Conservation (phyloP, 2,888 invertebrate genomes). For the Dryococelus australis region DNA sequence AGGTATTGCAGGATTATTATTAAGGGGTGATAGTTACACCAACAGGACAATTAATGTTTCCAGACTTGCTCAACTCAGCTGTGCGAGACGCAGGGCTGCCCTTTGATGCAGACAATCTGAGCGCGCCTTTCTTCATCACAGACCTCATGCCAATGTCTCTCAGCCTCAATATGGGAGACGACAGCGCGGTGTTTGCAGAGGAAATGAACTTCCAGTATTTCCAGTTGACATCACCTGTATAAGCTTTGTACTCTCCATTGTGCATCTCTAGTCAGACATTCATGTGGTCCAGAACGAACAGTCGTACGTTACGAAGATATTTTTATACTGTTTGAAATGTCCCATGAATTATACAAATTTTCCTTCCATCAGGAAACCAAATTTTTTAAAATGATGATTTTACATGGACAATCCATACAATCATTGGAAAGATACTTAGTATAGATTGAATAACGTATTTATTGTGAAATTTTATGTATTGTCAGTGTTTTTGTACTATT, state of each 20-base stretch:
- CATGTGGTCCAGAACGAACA: neutral
- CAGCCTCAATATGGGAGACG: constrained; percentile 62
- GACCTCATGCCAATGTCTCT: constrained; percentile 63
- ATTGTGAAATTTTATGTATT: neutral
- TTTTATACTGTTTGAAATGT: constrained; percentile 5
- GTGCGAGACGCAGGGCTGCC: constrained; percentile 79
- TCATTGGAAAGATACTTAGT: neutral
- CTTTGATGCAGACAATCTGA: constrained; percentile 51
- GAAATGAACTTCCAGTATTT: constrained; percentile 45
- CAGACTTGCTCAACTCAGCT: constrained; percentile 68
- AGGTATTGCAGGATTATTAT: too few species aligned
- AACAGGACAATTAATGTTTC: constrained; percentile 42
- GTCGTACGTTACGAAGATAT: neutral
- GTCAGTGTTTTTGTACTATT: constrained; percentile 4
- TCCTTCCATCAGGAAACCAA: neutral
- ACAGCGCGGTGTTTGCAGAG: constrained; percentile 53
- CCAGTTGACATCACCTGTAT: constrained; percentile 40
- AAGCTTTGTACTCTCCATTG: neutral
- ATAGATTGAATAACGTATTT: neutral
- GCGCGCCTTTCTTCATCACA: constrained; percentile 62
- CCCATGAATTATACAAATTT: neutral
- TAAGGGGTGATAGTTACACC: too few species aligned
- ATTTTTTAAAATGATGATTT: neutral
- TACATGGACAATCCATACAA: neutral
- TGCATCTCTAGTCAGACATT: neutral